phyloP scores from a whole-genome alignment of 2,888 invertebrate species.

The Altica lythri region DNA sequence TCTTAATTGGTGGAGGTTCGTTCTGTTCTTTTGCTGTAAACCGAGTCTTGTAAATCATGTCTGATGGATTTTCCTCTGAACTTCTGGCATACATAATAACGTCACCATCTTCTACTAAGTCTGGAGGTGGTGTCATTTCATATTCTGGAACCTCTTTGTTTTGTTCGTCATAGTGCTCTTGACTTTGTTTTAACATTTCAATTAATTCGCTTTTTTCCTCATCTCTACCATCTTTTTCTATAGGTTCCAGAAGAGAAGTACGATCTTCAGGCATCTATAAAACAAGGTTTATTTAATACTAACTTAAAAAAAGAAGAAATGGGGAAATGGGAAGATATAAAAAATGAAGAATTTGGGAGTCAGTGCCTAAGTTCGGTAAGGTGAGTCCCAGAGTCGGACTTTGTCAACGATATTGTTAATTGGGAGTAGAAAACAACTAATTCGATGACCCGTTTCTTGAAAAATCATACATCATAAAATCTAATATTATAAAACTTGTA shows the following conservation, averaged over 20 bases:
- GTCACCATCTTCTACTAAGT: slow-evolving; percentile 41
- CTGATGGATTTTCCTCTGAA: slow-evolving; percentile 17
- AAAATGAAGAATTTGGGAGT: no score
- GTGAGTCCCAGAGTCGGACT: no score
- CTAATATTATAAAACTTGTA: no score
- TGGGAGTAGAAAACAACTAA: no score
- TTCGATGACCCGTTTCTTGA: no score
- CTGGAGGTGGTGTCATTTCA: slow-evolving; percentile 39
- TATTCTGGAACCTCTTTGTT: slow-evolving; percentile 33
- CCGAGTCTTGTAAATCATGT: no score
- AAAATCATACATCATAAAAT: no score
- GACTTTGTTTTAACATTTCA: neutral
- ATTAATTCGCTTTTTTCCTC: slow-evolving; percentile 20
- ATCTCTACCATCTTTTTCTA: slow-evolving; percentile 30
- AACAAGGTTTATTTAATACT: neutral
- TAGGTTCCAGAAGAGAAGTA: slow-evolving; percentile 43
- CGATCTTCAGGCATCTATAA: slow-evolving; percentile 35
- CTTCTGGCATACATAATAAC: slow-evolving; percentile 37
- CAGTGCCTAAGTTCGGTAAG: no score
- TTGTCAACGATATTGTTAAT: no score
- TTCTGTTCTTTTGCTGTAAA: no score
- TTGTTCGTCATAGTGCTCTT: slow-evolving; percentile 34
- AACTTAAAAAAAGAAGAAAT: no score
- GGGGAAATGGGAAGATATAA: no score
- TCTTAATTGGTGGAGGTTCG: neutral